Conservation (phyloP, 2,888 invertebrate species). For the Drosophila nigricruria region DNA sequence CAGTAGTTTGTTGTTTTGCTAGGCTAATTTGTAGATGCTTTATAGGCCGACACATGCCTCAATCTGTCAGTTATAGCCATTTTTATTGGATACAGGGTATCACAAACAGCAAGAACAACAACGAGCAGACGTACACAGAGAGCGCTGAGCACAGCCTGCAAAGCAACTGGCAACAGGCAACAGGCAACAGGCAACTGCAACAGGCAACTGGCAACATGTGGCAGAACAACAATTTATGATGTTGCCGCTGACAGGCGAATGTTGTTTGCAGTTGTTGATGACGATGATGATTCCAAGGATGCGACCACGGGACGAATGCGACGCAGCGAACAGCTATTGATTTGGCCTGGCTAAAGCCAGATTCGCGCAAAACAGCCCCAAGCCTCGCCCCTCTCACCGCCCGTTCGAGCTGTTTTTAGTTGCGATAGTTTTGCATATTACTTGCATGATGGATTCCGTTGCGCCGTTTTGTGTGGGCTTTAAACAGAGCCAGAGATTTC, state of each 20-base stretch:
- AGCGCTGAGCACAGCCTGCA: conserved; percentile 14
- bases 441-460: conserved; percentile 72
- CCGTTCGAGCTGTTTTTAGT: conserved; percentile 27
- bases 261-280: conserved; percentile 82
- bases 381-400: background rate
- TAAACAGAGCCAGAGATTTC: conserved; percentile 43
- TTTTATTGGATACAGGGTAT: conserved; percentile 22
- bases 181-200: conserved; percentile 29
- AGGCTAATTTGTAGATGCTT: background rate
- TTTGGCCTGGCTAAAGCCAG: conserved; percentile 44
- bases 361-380: conserved; percentile 5
- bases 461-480: conserved; percentile 70
- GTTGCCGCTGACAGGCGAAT: conserved; percentile 84
- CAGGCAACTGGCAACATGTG: conserved; percentile 69
- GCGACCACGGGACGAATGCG: conserved; percentile 40
- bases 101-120: background rate
- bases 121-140: conserved; percentile 9
- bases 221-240: conserved; percentile 84
- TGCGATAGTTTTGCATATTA: conserved; percentile 74
- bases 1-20: background rate
- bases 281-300: conserved; percentile 77
- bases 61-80: background rate
- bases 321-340: conserved; percentile 49
- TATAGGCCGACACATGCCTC: background rate
- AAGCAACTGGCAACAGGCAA: conserved; percentile 20